Evolutionary conservation across 2,113 vertebrate genomes (phyloP), one percentile per base, ranked within the genome.

Genomic region (Anser brachyrhynchus): DNA sequence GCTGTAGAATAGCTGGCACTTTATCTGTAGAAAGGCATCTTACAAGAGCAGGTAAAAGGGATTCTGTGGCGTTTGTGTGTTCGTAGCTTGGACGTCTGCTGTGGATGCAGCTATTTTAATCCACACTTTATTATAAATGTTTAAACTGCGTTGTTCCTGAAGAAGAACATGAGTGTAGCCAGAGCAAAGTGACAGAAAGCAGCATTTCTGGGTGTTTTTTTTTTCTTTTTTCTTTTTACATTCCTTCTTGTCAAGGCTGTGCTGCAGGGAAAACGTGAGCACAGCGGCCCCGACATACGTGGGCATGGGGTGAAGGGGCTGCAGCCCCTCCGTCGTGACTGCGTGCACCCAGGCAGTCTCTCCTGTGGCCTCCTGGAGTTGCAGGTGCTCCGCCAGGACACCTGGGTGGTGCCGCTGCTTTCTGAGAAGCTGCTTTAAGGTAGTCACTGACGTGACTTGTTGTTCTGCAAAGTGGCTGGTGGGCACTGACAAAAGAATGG

Each of bases 281-380:
- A 55, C n/a, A 3, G 0, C 2, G 2, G n/a, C 9, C 4, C 33
- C 8, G 4, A 20, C 5, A 2, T 25, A 28, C 4, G 20, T 13
- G 9, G 43, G 8, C 31, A n/a, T 16, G 25, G 46, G 64, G 22
- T 62, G 77, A 41, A 46, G 52, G 74, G 52, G 2, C 6, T 55
- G 15, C 29, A 54, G 64, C 39, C 11, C 20, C 69, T 83, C 37
- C 9, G 5, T 28, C 0, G 0, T n/a, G 28, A 13, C 13, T 54
- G 14, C 4, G 6, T 15, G 20, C 25, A 44, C 29, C 25, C 2
- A 11, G 9, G 33, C 22, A 43, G 13, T 19, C 22, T 26, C n/a
- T 11, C n/a, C 25, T 15, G 6, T 14, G 55, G 26, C 35, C 17
- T 4, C 0, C 0, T 29, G 44, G 28, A 25, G 16, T 62, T 61